Conservation (phyloP, 2,113 vertebrate genomes). For the Lepisosteus osseus region DNA sequence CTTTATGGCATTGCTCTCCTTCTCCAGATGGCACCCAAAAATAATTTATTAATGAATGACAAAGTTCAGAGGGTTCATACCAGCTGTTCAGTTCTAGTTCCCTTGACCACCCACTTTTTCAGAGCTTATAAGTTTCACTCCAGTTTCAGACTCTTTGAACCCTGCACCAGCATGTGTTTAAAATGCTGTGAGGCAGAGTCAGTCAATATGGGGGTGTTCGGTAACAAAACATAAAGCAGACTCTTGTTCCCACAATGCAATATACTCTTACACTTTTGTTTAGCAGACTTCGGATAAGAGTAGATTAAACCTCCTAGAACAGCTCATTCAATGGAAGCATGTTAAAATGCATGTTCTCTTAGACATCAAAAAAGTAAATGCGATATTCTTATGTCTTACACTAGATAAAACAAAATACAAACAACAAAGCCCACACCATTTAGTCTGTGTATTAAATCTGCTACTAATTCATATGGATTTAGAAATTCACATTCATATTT, state of each 20-base stretch:
- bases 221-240: conserved; percentile 9
- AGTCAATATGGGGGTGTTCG: conserved; percentile 44
- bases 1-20: conserved; percentile 56
- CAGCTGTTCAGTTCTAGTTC: conserved; percentile 75
- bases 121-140: conserved; percentile 56
- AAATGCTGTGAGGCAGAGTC: conserved; percentile 23
- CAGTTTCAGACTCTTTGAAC: conserved; percentile 46
- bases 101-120: conserved; percentile 63
- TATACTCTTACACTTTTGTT: not conserved
- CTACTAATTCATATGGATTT: too few relatives aligned
- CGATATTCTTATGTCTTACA: too few relatives aligned
- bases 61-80: conserved; percentile 77
- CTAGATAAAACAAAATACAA: too few relatives aligned
- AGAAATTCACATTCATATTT: too few relatives aligned
- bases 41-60: conserved; percentile 88
- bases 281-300: not conserved
- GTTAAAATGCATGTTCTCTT: too few relatives aligned
- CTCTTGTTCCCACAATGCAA: conserved; percentile 10
- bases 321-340: too few relatives aligned
- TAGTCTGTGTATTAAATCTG: too few relatives aligned
- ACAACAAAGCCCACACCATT: too few relatives aligned
- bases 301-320: too few relatives aligned
- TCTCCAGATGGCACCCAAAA: conserved; percentile 85
- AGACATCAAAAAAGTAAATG: too few relatives aligned
- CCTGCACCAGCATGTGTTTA: conserved; percentile 57